Evolutionary conservation across 2,797 vertebrate species (phyloP).

Genomic region (Leptoclinus maculatus): DNA sequence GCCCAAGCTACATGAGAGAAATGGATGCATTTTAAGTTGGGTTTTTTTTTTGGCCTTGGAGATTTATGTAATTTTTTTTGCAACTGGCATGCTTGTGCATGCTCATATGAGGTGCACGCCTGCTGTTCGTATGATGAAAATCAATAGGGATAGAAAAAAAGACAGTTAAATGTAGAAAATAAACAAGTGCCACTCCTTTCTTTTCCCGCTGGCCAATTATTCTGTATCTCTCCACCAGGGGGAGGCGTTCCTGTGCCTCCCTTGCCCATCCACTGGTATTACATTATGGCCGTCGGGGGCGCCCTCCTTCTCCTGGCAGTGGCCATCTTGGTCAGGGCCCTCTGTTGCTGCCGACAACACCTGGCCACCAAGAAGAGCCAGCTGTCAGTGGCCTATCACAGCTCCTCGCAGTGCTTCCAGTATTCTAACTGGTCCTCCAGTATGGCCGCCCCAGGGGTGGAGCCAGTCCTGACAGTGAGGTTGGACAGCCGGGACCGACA

Average conservation of each 20-base stretch:
- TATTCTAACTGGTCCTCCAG: slow-evolving; percentile 94
- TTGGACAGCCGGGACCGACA: slow-evolving; percentile 94
- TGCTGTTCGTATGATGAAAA: slow-evolving; percentile 65
- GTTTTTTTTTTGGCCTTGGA: slow-evolving; percentile 63
- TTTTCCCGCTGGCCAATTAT: slow-evolving; percentile 78
- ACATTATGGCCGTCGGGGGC: slow-evolving; percentile 97
- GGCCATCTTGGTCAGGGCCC: slow-evolving; percentile 94
- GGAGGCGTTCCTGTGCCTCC: slow-evolving; percentile 96
- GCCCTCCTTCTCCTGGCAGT: slow-evolving; percentile 96
- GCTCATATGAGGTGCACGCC: slow-evolving; percentile 75
- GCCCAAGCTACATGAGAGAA: slow-evolving; percentile 58
- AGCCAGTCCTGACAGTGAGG: slow-evolving; percentile 97
- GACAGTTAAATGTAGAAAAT: slow-evolving; percentile 52
- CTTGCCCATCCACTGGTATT: slow-evolving; percentile 99
- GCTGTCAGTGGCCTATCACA: slow-evolving; percentile 98
- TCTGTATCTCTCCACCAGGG: slow-evolving; percentile 99
- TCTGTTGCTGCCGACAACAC: slow-evolving; percentile 98
- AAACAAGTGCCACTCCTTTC: slow-evolving; percentile 70
- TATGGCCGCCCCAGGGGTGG: slow-evolving; percentile 90
- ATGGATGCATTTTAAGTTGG: slow-evolving; percentile 68
- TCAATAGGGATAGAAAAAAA: slow-evolving; percentile 48
- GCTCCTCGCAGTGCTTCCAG: slow-evolving; percentile 92
- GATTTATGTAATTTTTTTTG: slow-evolving; percentile 72
- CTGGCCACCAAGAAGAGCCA: slow-evolving; percentile 99
- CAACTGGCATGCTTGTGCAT: slow-evolving; percentile 82